phyloP scores from a whole-genome alignment of 2,888 invertebrate species.

The Brenthis ino region DNA sequence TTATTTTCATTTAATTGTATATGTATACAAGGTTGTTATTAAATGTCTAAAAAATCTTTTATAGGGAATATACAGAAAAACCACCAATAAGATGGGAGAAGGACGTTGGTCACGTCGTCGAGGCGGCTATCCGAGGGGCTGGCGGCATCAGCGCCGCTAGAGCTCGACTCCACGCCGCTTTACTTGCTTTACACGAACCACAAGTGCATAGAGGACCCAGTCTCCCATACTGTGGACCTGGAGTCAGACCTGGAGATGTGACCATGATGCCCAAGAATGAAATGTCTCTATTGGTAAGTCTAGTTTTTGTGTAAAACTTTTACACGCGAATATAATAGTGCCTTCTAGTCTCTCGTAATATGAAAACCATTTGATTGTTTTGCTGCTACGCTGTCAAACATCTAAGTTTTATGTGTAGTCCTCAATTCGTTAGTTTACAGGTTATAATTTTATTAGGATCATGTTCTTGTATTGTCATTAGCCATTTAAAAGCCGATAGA shows the following conservation, averaged over 20 bases:
- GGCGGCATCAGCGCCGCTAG: constrained; percentile 70
- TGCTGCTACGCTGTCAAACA: no score
- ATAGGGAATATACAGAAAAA: constrained; percentile 34
- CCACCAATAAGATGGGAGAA: constrained; percentile 65
- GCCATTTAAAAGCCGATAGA: no score
- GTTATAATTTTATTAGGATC: no score
- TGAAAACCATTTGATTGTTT: no score
- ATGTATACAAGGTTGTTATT: neutral
- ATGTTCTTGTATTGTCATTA: no score
- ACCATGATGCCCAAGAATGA: constrained; percentile 81
- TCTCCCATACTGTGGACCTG: constrained; percentile 83
- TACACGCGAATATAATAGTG: no score
- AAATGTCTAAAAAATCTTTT: neutral
- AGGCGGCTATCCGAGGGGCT: constrained; percentile 79
- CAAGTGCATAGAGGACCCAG: constrained; percentile 76
- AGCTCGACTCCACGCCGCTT: constrained; percentile 70
- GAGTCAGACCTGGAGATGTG: constrained; percentile 76
- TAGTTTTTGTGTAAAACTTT: neutral
- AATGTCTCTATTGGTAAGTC: constrained; percentile 72
- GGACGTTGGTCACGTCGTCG: constrained; percentile 82
- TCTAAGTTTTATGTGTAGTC: no score
- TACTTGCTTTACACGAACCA: constrained; percentile 60
- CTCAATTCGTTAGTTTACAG: no score
- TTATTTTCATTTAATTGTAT: neutral
- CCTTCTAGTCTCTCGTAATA: no score